Base-by-base conservation (phyloP, 1,140 invertebrate species). In the Ceratitis capitata region DNA sequence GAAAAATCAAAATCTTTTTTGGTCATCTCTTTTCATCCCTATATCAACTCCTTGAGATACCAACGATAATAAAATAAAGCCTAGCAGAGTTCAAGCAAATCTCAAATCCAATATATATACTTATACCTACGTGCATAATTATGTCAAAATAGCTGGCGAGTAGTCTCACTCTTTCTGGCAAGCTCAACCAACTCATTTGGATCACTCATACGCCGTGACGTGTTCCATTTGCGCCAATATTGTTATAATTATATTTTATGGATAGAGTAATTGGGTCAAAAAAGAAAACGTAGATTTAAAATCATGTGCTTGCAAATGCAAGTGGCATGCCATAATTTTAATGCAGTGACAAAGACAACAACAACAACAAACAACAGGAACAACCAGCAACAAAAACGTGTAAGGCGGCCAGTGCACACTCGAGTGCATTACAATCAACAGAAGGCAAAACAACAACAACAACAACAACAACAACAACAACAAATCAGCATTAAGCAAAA, bases 281-380 rank as follows among this genome's bases (percentile, higher is more conserved):
- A 69, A 69, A 39, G n/a, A n/a, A n/a, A n/a, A n/a, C n/a, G n/a
- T n/a, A n/a, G n/a, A n/a, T n/a, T n/a, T n/a, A n/a, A n/a, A n/a
- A n/a, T n/a, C n/a, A n/a, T 69, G 61, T 69, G 61, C 61, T 35
- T 69, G 61, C 61, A 69, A 32, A 69, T 69, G 61, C 61, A 69
- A 69, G 61, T 69, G 61, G 61, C 61, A 69, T 69, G 61, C 39
- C 61, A 69, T 69, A 69, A 39, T 69, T 69, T 69, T 69, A 69
- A 64, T 64, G 61, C 61, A 64, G 32, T 35, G 61, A 29, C 32
- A 64, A 35, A 9, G 4, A 26, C 56, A 58, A 64, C 1, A 64
- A 32, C 61, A 64, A 64, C 61, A 35, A 64, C 29, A 16, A 64
- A 35, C 29, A 29, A 16, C 26, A 32, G 12, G 1, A 69, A 69